Evolutionary conservation across 2,888 invertebrate genomes (phyloP), one percentile per base, ranked within the genome.

Genomic region (Neoitamus cyanurus): DNA sequence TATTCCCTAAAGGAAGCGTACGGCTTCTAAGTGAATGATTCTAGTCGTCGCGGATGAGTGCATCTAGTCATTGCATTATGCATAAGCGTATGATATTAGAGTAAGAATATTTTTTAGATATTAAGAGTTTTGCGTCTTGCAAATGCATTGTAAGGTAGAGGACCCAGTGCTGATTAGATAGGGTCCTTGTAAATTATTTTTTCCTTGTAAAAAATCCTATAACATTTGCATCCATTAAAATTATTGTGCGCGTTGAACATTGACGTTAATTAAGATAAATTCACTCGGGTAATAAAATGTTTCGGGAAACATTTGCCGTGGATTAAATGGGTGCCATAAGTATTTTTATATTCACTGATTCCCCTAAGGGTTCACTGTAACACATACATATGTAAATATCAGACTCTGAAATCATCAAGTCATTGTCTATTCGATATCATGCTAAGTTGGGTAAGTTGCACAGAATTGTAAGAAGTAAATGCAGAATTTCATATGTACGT

Each of bases 1-100:
- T 42, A 42, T 42, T 42, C 42, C 42, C 42, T 42, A 42, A 42
- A n/a, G 42, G 15, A 42, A 5, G 42, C 13, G 42, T 15, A 15
- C 5, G 20, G 0, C 25, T 58, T 58, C 25, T 1, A 15, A 58
- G 58, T 7, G 25, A 58, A 58, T 58, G 58, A 58, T 58, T 25
- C 58, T 42, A 42, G 58, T 58, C 58, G 25, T 58, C 25, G 3
- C 34, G 20, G 58, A 58, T 58, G 58, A 80, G 48, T 58, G 58
- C 31, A 37, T 80, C 78, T 80, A 80, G 78, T 80, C 78, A 80
- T 80, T 75, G 75, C 11, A 75, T 75, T 75, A 75, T 25, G 58
- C 58, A 7, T 58, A 58, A 58, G 58, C 58, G 58, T 58, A 58
- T 58, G 58, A 58, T 58, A 58, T 58, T 58, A 58, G 20, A 20